Evolutionary conservation across 2,113 vertebrate species (phyloP).

Genomic region (Girardinichthys multiradiatus): DNA sequence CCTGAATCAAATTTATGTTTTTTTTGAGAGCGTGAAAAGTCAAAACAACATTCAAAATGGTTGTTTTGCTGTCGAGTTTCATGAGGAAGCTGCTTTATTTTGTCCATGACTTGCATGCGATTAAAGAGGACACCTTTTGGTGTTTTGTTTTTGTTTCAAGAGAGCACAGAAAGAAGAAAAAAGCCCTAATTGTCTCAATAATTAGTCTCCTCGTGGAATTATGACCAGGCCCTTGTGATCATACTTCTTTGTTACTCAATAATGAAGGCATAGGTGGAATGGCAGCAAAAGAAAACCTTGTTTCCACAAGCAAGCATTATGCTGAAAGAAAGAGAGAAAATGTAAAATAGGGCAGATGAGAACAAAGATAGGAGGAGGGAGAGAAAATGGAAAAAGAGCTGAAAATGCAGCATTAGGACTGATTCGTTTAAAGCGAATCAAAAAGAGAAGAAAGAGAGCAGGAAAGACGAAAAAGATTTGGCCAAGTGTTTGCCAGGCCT

Average conservation of each 20-base stretch:
- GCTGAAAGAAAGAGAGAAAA: conserved; percentile 43
- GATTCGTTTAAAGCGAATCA: conserved; percentile 38
- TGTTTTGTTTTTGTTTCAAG: conserved; percentile 65
- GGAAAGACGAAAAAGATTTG: conserved; percentile 40
- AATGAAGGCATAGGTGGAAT: conserved; percentile 39
- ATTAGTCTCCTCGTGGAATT: conserved; percentile 67
- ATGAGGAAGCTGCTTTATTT: conserved; percentile 54
- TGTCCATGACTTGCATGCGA: conserved; percentile 55
- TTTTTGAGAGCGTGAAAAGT: conserved; percentile 19
- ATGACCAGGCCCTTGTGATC: conserved; percentile 52
- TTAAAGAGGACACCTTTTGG: conserved; percentile 66
- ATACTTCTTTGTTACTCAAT: conserved; percentile 55
- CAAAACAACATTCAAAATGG: conserved; percentile 18
- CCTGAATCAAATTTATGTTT: conserved; percentile 28
- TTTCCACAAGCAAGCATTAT: conserved; percentile 58
- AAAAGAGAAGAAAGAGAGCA: conserved; percentile 23
- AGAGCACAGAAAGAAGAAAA: conserved; percentile 45
- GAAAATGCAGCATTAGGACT: conserved; percentile 27
- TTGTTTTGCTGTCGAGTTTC: conserved; percentile 24
- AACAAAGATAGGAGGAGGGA: conserved; percentile 19
- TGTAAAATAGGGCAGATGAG: conserved; percentile 49
- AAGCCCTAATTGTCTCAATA: conserved; percentile 68
- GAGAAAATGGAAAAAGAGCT: conserved; percentile 1
- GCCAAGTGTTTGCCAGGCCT: conserved; percentile 56
- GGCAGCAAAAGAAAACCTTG: conserved; percentile 47